These are phyloP conservation scores for Lasius platythorax DNA, from an alignment of 2,888 invertebrate genomes.

Conservation along the genomic window DNA sequence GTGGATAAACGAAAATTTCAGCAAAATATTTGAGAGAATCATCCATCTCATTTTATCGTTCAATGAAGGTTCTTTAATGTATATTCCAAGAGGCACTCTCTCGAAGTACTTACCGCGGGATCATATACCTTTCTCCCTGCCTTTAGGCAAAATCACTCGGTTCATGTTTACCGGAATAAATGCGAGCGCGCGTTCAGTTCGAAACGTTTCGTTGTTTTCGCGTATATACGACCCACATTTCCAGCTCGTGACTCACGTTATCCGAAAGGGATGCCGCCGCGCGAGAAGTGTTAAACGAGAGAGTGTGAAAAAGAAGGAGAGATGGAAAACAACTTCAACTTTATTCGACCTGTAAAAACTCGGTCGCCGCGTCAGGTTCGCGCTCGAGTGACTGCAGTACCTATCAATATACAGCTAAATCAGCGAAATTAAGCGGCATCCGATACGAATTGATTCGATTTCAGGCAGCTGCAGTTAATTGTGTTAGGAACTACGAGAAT, in stretches of 20 bases:
- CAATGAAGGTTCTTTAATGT: not conserved
- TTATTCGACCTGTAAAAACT: slow-evolving; percentile 22
- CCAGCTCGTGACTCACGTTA: slow-evolving; percentile 14
- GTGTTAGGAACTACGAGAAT: slow-evolving; percentile 19
- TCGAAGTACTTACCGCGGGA: slow-evolving; percentile 9
- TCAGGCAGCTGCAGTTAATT: slow-evolving; percentile 33
- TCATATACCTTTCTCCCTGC: not conserved
- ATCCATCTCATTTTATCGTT: not conserved
- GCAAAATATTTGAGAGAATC: not conserved
- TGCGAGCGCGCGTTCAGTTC: slow-evolving; percentile 22
- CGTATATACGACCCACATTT: slow-evolving; percentile 35
- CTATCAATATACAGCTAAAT: slow-evolving; percentile 8
- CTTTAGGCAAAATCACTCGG: slow-evolving; percentile 35
- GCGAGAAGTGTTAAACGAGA: not conserved
- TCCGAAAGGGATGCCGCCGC: not conserved
- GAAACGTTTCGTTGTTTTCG: slow-evolving; percentile 28
- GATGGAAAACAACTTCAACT: not conserved
- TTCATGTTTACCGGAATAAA: slow-evolving; percentile 37
- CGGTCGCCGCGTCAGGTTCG: slow-evolving; percentile 15
- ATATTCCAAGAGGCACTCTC: not conserved
- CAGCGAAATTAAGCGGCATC: slow-evolving; percentile 35
- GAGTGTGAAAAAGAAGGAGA: not conserved
- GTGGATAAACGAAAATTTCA: slow-evolving; percentile 12
- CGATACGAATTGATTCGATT: slow-evolving; percentile 48
- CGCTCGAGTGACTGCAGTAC: not conserved